These are phyloP conservation scores for Phalanger gymnotis DNA, from an alignment of 2,797 vertebrate species.

Conservation along the genomic window DNA sequence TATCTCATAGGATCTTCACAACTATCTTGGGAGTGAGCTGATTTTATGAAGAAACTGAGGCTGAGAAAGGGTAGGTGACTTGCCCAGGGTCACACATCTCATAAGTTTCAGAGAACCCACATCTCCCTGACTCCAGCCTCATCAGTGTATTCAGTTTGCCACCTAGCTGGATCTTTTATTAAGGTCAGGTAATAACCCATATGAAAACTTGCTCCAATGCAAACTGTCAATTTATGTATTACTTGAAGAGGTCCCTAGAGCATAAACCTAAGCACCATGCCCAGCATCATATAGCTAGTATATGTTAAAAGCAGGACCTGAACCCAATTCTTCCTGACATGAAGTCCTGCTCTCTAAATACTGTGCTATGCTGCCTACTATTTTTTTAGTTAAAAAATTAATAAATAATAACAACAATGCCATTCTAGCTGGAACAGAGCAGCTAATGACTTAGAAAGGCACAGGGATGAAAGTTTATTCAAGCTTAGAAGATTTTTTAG, in stretches of 20 bases:
- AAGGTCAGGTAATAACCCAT: not conserved
- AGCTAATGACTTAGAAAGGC: not conserved
- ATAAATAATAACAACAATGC: not conserved
- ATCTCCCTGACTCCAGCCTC: not conserved
- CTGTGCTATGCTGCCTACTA: not conserved
- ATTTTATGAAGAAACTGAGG: not conserved
- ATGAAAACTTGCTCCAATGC: not conserved
- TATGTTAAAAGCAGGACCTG: not conserved
- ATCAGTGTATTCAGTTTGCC: not conserved
- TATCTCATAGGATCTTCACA: not conserved
- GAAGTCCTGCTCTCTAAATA: not conserved
- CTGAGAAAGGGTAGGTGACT: not conserved
- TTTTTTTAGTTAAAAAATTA: slow-evolving; percentile 1
- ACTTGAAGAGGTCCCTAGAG: not conserved
- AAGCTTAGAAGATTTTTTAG: not conserved
- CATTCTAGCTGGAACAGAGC: not conserved
- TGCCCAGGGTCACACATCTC: not conserved
- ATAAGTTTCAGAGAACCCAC: not conserved
- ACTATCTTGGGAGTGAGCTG: not conserved
- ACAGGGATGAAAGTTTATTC: not conserved
- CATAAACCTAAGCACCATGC: not conserved
- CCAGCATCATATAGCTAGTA: not conserved
- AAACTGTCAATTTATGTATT: not conserved
- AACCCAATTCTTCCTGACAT: not conserved
- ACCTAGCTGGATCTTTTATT: not conserved